These are phyloP conservation scores for Pterois miles DNA, from an alignment of 2,797 vertebrate genomes.

Conservation along the genomic window DNA sequence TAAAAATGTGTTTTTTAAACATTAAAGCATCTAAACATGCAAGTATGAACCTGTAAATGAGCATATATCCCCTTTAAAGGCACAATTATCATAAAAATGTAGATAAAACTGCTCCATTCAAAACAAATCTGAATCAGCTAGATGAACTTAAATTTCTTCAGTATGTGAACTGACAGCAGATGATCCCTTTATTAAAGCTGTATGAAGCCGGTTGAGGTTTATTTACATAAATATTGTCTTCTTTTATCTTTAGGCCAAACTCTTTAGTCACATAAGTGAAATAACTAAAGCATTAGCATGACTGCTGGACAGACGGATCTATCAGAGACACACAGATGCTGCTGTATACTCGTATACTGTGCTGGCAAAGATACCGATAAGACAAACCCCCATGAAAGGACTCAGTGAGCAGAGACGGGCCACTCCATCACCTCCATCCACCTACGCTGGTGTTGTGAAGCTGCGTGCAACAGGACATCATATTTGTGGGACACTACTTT, in stretches of 20 bases:
- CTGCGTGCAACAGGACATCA: conserved; percentile 5
- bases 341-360: not conserved
- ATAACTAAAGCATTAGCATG: not conserved
- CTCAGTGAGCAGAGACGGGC: not conserved
- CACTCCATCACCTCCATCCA: not conserved
- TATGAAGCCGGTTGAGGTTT: not conserved
- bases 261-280: not conserved
- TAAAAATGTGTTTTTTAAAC: too few species aligned
- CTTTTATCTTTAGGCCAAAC: not conserved
- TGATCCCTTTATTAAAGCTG: not conserved
- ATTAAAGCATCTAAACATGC: too few species aligned
- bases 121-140: not conserved
- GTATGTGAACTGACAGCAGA: not conserved
- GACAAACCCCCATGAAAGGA: not conserved
- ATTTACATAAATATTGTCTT: not conserved
- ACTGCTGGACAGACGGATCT: not conserved
- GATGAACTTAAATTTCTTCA: not conserved
- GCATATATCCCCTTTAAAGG: not conserved
- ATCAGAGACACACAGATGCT: not conserved
- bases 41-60: too few species aligned
- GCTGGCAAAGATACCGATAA: not conserved
- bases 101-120: not conserved
- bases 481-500: conserved; percentile 1
- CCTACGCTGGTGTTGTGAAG: not conserved
- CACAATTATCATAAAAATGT: not conserved